These are phyloP conservation scores for Drosophila triauraria DNA, from an alignment of 1,140 invertebrate genomes.

Conservation along the genomic window DNA sequence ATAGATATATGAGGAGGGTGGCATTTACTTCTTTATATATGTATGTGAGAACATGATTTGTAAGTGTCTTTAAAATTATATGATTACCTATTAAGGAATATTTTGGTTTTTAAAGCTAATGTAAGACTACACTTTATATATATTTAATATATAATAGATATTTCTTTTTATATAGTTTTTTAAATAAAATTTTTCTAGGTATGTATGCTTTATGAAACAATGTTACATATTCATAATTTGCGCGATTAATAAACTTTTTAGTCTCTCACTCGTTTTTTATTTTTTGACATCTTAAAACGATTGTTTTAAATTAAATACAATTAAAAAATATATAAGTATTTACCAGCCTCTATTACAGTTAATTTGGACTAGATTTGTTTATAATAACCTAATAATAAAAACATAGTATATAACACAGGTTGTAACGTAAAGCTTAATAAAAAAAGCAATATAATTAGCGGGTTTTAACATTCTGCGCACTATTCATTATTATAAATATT, in stretches of 20 bases:
- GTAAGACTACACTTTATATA: conserved; percentile 8
- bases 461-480: conserved; percentile 39
- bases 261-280: conserved; percentile 70
- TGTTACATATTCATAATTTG: conserved; percentile 38
- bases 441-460: conserved; percentile 6
- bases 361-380: conserved; percentile 26
- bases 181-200: conserved; percentile 49
- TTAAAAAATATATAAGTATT: conserved; percentile 16
- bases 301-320: conserved; percentile 21
- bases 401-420: conserved; percentile 20
- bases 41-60: conserved; percentile 5
- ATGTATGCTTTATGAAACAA: conserved; percentile 26
- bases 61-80: neutral
- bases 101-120: conserved; percentile 7
- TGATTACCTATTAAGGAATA: conserved; percentile 13
- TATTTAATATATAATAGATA: conserved; percentile 29
- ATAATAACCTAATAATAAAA: neutral
- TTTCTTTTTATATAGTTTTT: conserved; percentile 14
- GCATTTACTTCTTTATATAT: neutral
- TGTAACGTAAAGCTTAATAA: conserved; percentile 7
- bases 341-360: conserved; percentile 21
- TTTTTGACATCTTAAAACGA: conserved; percentile 38
- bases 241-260: conserved; percentile 50
- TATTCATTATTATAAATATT: conserved; percentile 42
- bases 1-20: neutral